A percentile compares a stretch with the other conserved stretches of the same genome.
Evolutionary conservation across 2,797 vertebrate genomes (phyloP).

Genomic region (Valencia hispanica): DNA sequence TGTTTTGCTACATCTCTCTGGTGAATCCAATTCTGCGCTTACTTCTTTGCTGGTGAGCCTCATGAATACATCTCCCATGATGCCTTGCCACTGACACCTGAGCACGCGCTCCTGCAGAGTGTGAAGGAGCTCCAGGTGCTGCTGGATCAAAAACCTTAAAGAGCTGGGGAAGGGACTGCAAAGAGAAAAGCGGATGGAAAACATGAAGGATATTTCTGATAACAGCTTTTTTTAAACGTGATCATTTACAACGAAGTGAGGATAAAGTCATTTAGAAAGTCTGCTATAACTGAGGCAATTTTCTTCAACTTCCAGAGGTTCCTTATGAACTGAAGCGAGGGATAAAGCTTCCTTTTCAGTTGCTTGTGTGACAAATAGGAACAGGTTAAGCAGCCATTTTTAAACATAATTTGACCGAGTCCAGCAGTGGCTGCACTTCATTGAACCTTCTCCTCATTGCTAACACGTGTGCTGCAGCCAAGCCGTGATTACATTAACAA

Average conservation of each 20-base stretch:
- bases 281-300: not conserved
- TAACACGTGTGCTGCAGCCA: slow-evolving; percentile 44
- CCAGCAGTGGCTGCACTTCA: not conserved
- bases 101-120: slow-evolving; percentile 93
- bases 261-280: not conserved
- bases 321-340: not conserved
- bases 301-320: not conserved
- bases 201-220: not conserved
- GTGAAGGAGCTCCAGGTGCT: slow-evolving; percentile 93
- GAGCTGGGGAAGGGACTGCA: slow-evolving; percentile 92
- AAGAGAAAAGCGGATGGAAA: not conserved
- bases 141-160: slow-evolving; percentile 94
- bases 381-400: slow-evolving; percentile 13
- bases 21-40: not conserved
- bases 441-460: slow-evolving; percentile 30
- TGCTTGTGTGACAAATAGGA: slow-evolving; percentile 9
- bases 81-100: slow-evolving; percentile 93
- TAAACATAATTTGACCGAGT: slow-evolving; percentile 12
- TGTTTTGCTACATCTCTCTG: not conserved
- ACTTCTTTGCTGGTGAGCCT: slow-evolving; percentile 96
- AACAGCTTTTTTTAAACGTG: not conserved
- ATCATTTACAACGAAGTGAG: not conserved
- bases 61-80: slow-evolving; percentile 97
- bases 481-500: slow-evolving; percentile 54
- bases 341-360: not conserved